Evolutionary conservation across 2,797 vertebrate species (phyloP).

Genomic region (Oryzias dopingdopingensis): DNA sequence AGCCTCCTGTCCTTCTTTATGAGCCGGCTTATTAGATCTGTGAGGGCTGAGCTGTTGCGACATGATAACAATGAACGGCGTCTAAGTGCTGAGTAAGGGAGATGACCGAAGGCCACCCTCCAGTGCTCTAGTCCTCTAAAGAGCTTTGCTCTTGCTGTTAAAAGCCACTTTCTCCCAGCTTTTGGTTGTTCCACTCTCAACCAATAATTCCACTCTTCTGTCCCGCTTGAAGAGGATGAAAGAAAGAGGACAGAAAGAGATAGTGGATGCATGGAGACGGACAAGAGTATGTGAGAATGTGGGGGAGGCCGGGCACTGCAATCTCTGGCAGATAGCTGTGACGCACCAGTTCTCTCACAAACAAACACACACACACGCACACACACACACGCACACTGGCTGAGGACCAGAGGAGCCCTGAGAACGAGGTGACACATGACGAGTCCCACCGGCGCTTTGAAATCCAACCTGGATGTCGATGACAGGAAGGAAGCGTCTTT

Average conservation of each 20-base stretch:
- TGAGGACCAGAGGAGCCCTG: constrained; percentile 26
- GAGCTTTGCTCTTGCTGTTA: constrained; percentile 21
- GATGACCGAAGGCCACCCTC: neutral
- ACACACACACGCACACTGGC: neutral
- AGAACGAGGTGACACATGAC: constrained; percentile 18
- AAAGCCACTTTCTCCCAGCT: constrained; percentile 16
- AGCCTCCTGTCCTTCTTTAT: too few relatives aligned
- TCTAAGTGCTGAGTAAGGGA: constrained; percentile 11
- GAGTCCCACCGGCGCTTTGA: constrained; percentile 8
- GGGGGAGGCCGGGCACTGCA: constrained; percentile 67
- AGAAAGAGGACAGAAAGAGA: constrained; percentile 31
- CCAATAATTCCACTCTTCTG: constrained; percentile 35
- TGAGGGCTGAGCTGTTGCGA: constrained; percentile 12
- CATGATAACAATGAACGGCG: constrained; percentile 4
- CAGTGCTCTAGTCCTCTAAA: constrained; percentile 26
- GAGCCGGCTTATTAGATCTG: constrained; percentile 1
- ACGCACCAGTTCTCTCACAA: constrained; percentile 48
- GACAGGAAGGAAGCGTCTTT: constrained; percentile 23
- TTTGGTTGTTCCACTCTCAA: constrained; percentile 5
- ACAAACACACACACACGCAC: constrained; percentile 22
- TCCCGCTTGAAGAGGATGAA: constrained; percentile 55
- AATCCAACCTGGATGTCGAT: constrained; percentile 23
- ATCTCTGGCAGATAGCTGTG: constrained; percentile 69
- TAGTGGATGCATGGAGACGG: constrained; percentile 52
- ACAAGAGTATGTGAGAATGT: constrained; percentile 58